A percentile compares a stretch with the other conserved stretches of the same genome.
phyloP scores from a whole-genome alignment of 2,113 vertebrate genomes.

The Acrocephalus kingi region DNA sequence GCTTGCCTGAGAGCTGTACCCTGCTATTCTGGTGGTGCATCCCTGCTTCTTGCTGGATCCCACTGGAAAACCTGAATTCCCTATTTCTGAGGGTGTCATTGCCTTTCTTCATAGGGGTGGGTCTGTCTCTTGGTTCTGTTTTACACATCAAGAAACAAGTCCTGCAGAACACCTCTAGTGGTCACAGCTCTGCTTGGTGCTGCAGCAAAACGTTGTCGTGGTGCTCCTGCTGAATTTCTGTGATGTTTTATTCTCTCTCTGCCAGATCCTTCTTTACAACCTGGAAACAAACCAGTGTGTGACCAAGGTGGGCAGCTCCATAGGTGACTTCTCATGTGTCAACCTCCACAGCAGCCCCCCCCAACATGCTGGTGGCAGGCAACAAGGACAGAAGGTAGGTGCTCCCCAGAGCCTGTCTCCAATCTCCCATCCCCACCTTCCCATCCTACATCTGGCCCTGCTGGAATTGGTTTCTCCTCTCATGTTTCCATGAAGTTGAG shows the following conservation, averaged over 20 bases:
- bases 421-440: neutral
- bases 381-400: constrained; percentile 93
- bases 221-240: neutral
- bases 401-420: neutral
- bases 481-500: neutral
- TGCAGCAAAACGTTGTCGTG: fast-evolving
- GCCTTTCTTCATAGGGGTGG: neutral
- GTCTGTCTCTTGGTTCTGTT: neutral
- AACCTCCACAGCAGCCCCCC: constrained; percentile 82
- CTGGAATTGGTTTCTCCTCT: neutral
- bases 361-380: constrained; percentile 88
- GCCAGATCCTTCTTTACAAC: constrained; percentile 89
- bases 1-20: neutral
- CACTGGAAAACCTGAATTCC: neutral
- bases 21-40: neutral
- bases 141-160: neutral
- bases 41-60: neutral
- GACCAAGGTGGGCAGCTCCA: constrained; percentile 81
- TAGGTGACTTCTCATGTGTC: constrained; percentile 90
- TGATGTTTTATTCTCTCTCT: neutral
- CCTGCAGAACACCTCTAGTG: neutral
- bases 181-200: neutral
- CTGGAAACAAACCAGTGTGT: constrained; percentile 84
- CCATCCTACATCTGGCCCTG: constrained; percentile 21
- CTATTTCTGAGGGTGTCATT: neutral